Percentiles rank a stretch among this genome's conserved stretches.
These are phyloP conservation scores for Hyalella azteca DNA, from an alignment of 2,888 invertebrate genomes.

Conservation along the genomic window DNA sequence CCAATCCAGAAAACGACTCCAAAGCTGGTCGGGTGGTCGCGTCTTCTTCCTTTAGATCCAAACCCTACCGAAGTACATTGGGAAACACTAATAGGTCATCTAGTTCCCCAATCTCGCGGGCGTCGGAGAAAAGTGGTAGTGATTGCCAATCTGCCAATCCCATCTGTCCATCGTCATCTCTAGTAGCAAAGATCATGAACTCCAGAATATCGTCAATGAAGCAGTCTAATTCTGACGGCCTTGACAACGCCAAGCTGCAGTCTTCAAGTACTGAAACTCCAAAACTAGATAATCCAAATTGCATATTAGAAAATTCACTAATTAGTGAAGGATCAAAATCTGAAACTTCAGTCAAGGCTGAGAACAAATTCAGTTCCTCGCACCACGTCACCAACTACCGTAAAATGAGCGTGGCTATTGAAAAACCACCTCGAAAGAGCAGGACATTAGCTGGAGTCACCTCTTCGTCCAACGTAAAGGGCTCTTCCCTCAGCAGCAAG, in stretches of 20 bases:
- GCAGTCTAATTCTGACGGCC: neutral
- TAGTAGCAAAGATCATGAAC: conserved; percentile 26
- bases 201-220: neutral
- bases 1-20: neutral
- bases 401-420: conserved; percentile 17
- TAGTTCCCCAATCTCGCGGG: neutral
- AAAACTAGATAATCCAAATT: neutral
- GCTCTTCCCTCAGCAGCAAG: neutral
- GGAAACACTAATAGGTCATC: neutral
- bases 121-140: neutral
- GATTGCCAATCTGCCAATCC: neutral
- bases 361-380: neutral
- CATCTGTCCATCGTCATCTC: neutral
- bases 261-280: neutral
- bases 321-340: neutral
- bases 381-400: conserved; percentile 21
- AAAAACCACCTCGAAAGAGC: conserved; percentile 21
- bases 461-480: neutral
- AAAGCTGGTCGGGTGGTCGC: too few species aligned
- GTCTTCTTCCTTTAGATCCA: neutral
- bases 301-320: too few species aligned
- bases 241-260: too few species aligned
- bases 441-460: neutral
- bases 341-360: neutral
- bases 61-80: neutral